Base-by-base conservation (phyloP, 2,888 invertebrate genomes). In the Tachina grossa region DNA sequence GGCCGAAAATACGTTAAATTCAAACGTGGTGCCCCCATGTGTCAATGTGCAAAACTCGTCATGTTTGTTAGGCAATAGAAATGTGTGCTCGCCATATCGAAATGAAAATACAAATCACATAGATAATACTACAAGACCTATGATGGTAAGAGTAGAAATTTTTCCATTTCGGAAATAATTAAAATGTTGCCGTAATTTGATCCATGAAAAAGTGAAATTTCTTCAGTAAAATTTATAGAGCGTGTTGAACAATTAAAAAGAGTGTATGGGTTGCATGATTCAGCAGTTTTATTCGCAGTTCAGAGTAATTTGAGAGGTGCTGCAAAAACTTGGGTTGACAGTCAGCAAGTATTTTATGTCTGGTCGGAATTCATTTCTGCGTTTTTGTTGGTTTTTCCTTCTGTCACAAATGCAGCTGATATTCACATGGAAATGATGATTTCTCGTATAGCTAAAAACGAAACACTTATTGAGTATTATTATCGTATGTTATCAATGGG, bases 191-290 rank as follows among this genome's bases (percentile, higher is more conserved):
- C 78, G 31, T 53, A 71, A 13, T 83, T 78, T 45, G 53, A 83
- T 16, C 78, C 68, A 14, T 74, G 57, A 31, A 66, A 68, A 41
- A 31, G 59, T 1, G 53, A 53, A 19, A 74, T 83, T 1, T 51
- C 45, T 13, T 74, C 78, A 14, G 61, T 53, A 16, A 57, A 59
- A 31, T 83, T 82, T 75, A 45, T 82, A 13, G 77, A 80, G 11
- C 51, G 79, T 0, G 41, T 87, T 31, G 57, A 86, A 39, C 82
- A 85, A 59, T 47, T 86, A 14, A 74, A 69, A 47, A 65, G n/a
- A 8, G 82, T 66, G 13, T 86, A 87, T 63, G 72, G 76, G 0
- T 87, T 86, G 86, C 22, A 69, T 14, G 83, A 84, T 41, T 69
- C 53, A 9, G 10, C 45, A 19, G 49, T 86, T 10, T 59, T 85